Base-by-base conservation (phyloP, 2,888 invertebrate species). In the Meteorus colon region DNA sequence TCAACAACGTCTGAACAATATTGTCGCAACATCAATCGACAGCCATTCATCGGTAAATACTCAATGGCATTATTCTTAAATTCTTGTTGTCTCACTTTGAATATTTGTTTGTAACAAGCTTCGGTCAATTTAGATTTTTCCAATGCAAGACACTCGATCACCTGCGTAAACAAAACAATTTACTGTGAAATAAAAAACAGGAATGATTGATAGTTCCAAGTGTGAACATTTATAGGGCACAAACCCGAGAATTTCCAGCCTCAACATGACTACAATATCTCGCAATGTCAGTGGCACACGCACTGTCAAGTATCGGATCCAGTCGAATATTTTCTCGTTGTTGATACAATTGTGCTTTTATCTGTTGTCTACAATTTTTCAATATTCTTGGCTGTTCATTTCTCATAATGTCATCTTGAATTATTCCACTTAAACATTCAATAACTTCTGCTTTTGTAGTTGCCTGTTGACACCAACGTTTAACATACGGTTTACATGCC, bases 271-370 rank as follows among this genome's bases (percentile, higher is more conserved):
- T 89, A 87, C 98, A 98, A 77, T 93, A 92, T 62, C 92, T 91
- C 79, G 92, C 91, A 31, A 98, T 94, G 87, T 99, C 98, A 45
- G 90, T 89, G 74, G 92, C 92, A 88, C 99, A 99, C 5, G 95
- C 94, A 80, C 93, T 93, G 86, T 95, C 96, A 73, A 99, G 90
- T 82, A 94, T 93, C 0, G 96, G 96, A 90, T 98, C 97, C 78
- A 96, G 92, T 79, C 95, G 93, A 80, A 97, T 95, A 86, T 93
- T 96, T 90, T 98, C 98, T 80, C 96, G 93, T 89, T 97, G 95
- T 86, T 98, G 97, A 84, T 98, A 95, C 34, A 98, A 91, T 87
- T 99, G 98, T 69, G 96, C 95, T 86, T 95, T 93, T 24, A 99
- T 91, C 88, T 99, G 98, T 85, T 96, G 96, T 45, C 97, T 93